Evolutionary conservation across 2,888 invertebrate species (phyloP).

Genomic region (Cosmorhoe ocellata): DNA sequence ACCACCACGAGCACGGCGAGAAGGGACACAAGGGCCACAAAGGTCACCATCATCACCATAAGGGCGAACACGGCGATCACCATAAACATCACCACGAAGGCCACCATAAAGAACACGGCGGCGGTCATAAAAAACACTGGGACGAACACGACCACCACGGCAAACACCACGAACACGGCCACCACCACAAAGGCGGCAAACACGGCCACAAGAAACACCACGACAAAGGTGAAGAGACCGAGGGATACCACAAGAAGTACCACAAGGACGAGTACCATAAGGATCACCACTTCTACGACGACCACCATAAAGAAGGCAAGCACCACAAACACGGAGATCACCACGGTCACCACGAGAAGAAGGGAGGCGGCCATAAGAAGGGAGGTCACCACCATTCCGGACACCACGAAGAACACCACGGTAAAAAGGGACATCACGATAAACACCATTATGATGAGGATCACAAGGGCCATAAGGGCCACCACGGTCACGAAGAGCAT

Average conservation of each 20-base stretch:
- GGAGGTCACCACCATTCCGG: slow-evolving; percentile 90
- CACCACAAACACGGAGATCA: slow-evolving; percentile 91
- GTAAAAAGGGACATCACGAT: slow-evolving; percentile 91
- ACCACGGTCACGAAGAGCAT: slow-evolving; percentile 89
- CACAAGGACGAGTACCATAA: slow-evolving; percentile 94
- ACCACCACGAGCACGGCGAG: slow-evolving; percentile 87
- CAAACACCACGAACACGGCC: slow-evolving; percentile 89
- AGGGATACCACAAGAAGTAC: slow-evolving; percentile 92
- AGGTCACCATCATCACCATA: slow-evolving; percentile 88
- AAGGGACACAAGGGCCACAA: slow-evolving; percentile 91
- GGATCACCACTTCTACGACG: slow-evolving; percentile 94
- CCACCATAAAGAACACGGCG: slow-evolving; percentile 89
- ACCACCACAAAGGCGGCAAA: slow-evolving; percentile 90
- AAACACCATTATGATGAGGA: slow-evolving; percentile 92
- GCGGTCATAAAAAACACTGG: slow-evolving; percentile 90
- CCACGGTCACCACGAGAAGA: slow-evolving; percentile 89
- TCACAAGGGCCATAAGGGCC: slow-evolving; percentile 90
- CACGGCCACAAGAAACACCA: slow-evolving; percentile 91
- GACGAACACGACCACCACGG: slow-evolving; percentile 89
- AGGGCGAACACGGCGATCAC: slow-evolving; percentile 89
- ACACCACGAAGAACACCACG: slow-evolving; percentile 89
- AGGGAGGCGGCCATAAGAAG: slow-evolving; percentile 91
- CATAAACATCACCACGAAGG: slow-evolving; percentile 89
- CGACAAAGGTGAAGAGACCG: slow-evolving; percentile 91
- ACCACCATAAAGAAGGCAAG: slow-evolving; percentile 91